These are phyloP conservation scores for Tokudaia tokunoshimensis DNA, from an alignment of 2,797 vertebrate genomes.

Conservation along the genomic window DNA sequence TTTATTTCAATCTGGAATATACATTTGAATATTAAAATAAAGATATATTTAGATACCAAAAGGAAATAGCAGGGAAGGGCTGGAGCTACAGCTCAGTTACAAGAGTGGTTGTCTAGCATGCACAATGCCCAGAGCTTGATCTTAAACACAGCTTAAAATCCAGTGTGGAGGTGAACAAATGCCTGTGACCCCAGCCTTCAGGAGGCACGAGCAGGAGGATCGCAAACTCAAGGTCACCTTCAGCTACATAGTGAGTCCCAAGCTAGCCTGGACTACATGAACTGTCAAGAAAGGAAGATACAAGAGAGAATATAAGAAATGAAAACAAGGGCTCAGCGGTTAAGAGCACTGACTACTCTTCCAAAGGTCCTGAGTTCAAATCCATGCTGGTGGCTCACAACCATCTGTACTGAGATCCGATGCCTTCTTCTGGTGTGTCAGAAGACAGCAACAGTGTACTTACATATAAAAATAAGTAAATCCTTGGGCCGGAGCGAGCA, in stretches of 20 bases:
- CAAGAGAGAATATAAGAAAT: neutral
- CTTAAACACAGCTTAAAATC: neutral
- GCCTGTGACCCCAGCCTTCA: neutral
- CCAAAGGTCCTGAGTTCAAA: too few relatives aligned
- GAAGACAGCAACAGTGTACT: too few relatives aligned
- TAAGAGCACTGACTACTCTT: too few relatives aligned
- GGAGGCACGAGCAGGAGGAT: neutral
- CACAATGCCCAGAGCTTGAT: neutral
- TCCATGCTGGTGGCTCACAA: too few relatives aligned
- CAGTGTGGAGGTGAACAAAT: too few relatives aligned
- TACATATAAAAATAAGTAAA: too few relatives aligned
- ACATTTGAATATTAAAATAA: conserved; percentile 61
- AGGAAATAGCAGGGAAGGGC: conserved; percentile 34
- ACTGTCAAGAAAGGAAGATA: neutral
- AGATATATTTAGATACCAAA: conserved; percentile 7
- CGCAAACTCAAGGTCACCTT: neutral
- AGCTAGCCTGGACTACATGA: neutral
- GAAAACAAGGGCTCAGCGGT: too few relatives aligned
- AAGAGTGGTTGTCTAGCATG: neutral
- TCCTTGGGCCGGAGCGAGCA: too few relatives aligned
- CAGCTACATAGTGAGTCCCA: neutral
- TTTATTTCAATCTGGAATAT: conserved; percentile 12
- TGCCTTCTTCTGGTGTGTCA: too few relatives aligned
- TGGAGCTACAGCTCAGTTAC: neutral
- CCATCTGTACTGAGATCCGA: too few relatives aligned